These are phyloP conservation scores for Cheirogaleus medius DNA, from an alignment of 2,113 vertebrate species.

Conservation along the genomic window DNA sequence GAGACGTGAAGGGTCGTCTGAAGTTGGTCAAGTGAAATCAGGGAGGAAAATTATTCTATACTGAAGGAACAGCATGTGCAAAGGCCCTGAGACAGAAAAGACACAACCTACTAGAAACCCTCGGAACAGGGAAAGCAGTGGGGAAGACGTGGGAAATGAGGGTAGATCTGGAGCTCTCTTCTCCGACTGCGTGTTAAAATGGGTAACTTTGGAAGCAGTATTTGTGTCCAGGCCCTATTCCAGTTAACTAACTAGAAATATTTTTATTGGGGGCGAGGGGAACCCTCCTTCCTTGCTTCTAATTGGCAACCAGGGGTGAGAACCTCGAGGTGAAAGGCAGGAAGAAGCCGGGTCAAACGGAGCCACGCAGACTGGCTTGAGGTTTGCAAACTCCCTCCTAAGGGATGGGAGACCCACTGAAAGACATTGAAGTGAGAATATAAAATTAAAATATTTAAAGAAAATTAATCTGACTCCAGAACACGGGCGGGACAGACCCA, in stretches of 20 bases:
- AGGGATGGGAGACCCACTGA: neutral
- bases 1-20: neutral
- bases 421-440: neutral
- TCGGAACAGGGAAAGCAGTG: neutral
- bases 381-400: neutral
- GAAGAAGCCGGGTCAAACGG: neutral
- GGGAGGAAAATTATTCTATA: neutral
- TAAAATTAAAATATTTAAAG: neutral
- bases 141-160: neutral
- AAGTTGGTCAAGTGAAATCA: neutral
- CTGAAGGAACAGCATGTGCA: neutral
- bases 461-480: neutral
- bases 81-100: neutral
- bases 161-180: fast-evolving
- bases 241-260: neutral
- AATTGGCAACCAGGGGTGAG: neutral
- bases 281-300: no score
- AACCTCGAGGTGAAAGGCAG: neutral
- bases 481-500: no score
- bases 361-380: fast-evolving
- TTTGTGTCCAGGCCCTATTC: neutral
- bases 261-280: neutral
- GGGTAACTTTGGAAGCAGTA: neutral
- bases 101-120: fast-evolving
- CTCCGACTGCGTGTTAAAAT: fast-evolving